Percentiles rank a stretch among this genome's conserved stretches.
Conservation (phyloP, 2,888 invertebrate genomes). For the Fragum whitleyi region DNA sequence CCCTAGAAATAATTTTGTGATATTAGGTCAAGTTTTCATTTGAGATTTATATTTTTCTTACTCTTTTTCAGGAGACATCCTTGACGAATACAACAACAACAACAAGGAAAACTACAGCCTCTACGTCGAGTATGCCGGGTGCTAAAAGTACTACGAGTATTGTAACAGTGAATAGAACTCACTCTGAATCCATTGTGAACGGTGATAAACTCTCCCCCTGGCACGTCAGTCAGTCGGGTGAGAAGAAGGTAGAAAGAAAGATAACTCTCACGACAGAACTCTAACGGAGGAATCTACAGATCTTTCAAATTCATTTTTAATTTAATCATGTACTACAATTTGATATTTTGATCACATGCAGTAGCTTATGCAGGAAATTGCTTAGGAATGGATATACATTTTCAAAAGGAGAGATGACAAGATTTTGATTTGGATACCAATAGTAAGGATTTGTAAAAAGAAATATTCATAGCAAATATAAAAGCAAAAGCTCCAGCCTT, state of each 20-base stretch:
- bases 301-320: background rate
- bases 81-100: slow-evolving; percentile 74
- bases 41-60: no score
- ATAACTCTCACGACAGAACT: slow-evolving; percentile 78
- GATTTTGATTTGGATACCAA: no score
- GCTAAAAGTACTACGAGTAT: slow-evolving; percentile 50
- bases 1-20: no score
- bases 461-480: no score
- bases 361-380: no score
- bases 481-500: no score
- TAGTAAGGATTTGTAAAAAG: no score
- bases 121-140: slow-evolving; percentile 62
- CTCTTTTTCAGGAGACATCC: slow-evolving; percentile 75
- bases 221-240: slow-evolving; percentile 67
- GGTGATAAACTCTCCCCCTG: slow-evolving; percentile 73
- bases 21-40: no score
- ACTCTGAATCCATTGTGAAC: slow-evolving; percentile 64
- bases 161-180: slow-evolving; percentile 57
- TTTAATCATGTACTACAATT: background rate
- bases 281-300: slow-evolving; percentile 38
- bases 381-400: no score
- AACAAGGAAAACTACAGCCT: slow-evolving; percentile 69
- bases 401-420: no score
- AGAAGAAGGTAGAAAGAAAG: slow-evolving; percentile 74
- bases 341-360: background rate